Conservation (phyloP, 2,888 invertebrate genomes). For the Dendrolimus pini region DNA sequence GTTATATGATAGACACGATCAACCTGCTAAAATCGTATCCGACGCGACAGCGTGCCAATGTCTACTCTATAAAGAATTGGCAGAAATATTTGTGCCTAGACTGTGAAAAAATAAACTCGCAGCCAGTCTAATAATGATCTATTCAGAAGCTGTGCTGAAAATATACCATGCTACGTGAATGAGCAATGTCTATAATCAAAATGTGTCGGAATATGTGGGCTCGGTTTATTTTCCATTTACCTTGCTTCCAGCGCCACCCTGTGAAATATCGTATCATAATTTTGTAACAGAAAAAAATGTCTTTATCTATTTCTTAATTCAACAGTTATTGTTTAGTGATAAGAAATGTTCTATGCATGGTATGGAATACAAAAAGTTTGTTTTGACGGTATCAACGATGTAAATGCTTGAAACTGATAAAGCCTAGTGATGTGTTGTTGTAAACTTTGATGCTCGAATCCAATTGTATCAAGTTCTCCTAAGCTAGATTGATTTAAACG, state of each 20-base stretch:
- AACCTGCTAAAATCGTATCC: slow-evolving; percentile 3
- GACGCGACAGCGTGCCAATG: slow-evolving; percentile 20
- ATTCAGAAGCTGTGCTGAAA: slow-evolving; percentile 41
- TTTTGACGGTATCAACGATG: too few species aligned
- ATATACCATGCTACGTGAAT: slow-evolving; percentile 50
- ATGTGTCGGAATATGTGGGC: slow-evolving; percentile 30
- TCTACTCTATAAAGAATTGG: slow-evolving; percentile 20
- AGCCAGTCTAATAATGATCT: slow-evolving; percentile 38
- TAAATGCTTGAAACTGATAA: too few species aligned
- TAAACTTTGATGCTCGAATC: too few species aligned
- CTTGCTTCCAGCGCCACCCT: slow-evolving; percentile 71
- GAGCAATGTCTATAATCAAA: slow-evolving; percentile 38
- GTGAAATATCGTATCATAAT: slow-evolving; percentile 50
- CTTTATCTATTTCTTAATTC: too few species aligned
- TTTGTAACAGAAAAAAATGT: slow-evolving; percentile 20
- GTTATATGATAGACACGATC: slow-evolving; percentile 12
- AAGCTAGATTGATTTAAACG: background rate
- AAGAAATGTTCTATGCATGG: too few species aligned
- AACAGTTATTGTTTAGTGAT: too few species aligned
- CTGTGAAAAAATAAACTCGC: slow-evolving; percentile 23
- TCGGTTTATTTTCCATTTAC: slow-evolving; percentile 45
- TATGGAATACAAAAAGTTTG: too few species aligned
- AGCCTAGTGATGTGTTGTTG: too few species aligned
- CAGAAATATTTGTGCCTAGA: slow-evolving; percentile 21
- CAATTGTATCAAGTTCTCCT: too few species aligned